Conservation (phyloP, 2,888 invertebrate species). For the Dicyrtomina minuta region DNA sequence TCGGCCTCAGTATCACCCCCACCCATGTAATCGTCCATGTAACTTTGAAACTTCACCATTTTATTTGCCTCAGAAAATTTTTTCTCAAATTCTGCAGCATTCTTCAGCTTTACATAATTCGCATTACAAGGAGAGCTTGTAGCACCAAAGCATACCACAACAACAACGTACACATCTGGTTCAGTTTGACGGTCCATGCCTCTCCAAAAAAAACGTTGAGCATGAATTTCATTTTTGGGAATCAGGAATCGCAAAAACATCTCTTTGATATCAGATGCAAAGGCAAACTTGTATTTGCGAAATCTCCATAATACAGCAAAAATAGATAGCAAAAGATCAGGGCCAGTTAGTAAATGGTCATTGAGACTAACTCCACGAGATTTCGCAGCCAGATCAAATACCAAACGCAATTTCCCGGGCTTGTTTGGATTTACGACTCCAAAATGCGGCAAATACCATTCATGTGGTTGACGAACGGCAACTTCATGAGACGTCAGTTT, state of each 20-base stretch:
- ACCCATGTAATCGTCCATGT: too few relatives aligned
- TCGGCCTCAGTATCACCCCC: too few relatives aligned
- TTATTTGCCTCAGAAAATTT: too few relatives aligned
- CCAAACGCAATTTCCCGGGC: conserved; percentile 40
- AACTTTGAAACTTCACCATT: too few relatives aligned
- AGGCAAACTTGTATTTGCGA: conserved; percentile 31
- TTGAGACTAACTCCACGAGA: conserved; percentile 29
- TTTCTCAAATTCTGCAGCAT: too few relatives aligned
- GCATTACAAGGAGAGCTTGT: too few relatives aligned
- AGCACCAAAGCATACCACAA: too few relatives aligned
- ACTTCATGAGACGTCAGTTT: neutral
- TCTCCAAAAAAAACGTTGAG: conserved; percentile 41
- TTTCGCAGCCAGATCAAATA: conserved; percentile 41
- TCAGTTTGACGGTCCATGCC: conserved; percentile 18
- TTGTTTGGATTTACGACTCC: conserved; percentile 29
- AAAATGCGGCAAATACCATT: conserved; percentile 43
- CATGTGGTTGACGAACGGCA: neutral
- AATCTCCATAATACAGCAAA: conserved; percentile 35
- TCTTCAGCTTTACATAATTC: too few relatives aligned
- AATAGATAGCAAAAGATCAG: conserved; percentile 34
- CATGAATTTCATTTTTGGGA: conserved; percentile 27
- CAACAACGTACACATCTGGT: conserved; percentile 15
- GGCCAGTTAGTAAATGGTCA: conserved; percentile 34
- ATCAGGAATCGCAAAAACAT: conserved; percentile 44
- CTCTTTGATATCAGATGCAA: conserved; percentile 39